These are phyloP conservation scores for Dufourea novaeangliae DNA, from an alignment of 1,140 invertebrate genomes.

Conservation along the genomic window DNA sequence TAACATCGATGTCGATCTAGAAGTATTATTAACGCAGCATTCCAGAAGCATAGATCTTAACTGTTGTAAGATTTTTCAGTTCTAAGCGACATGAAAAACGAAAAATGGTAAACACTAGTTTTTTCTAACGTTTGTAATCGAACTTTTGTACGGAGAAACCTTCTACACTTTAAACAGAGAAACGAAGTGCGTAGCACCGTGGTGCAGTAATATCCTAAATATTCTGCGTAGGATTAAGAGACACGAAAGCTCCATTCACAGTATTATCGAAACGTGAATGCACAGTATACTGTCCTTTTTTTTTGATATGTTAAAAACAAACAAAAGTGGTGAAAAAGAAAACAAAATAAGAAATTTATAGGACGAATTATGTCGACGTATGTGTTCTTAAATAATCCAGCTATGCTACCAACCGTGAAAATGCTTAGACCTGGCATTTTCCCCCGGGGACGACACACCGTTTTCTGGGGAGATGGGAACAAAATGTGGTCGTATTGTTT, in stretches of 20 bases:
- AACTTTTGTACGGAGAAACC: slow-evolving; percentile 56
- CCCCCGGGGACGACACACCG: slow-evolving; percentile 17
- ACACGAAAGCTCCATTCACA: slow-evolving; percentile 57
- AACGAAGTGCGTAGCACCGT: slow-evolving; percentile 22
- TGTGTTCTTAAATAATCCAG: slow-evolving; percentile 61
- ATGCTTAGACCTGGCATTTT: slow-evolving; percentile 59
- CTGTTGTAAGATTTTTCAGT: slow-evolving; percentile 51
- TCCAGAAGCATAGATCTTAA: slow-evolving; percentile 57
- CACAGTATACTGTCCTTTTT: slow-evolving; percentile 41
- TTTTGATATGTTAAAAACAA: slow-evolving; percentile 59
- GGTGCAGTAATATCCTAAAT: slow-evolving; percentile 48
- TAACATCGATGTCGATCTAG: slow-evolving; percentile 45
- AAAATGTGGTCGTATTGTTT: slow-evolving; percentile 61
- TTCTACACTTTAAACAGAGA: slow-evolving; percentile 36
- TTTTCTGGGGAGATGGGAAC: slow-evolving; percentile 37
- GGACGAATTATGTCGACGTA: slow-evolving; percentile 52
- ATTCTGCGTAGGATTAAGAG: slow-evolving; percentile 51
- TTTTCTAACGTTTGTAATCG: slow-evolving; percentile 49
- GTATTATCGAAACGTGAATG: slow-evolving; percentile 63
- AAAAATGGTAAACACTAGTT: slow-evolving; percentile 41
- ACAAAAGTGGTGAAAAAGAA: neutral
- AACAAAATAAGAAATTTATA: slow-evolving; percentile 42
- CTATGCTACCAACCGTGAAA: slow-evolving; percentile 48
- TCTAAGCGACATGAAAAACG: slow-evolving; percentile 46
- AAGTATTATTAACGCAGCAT: slow-evolving; percentile 67